Evolutionary conservation across 1,140 invertebrate genomes (phyloP).

Genomic region (Nebria ingens): DNA sequence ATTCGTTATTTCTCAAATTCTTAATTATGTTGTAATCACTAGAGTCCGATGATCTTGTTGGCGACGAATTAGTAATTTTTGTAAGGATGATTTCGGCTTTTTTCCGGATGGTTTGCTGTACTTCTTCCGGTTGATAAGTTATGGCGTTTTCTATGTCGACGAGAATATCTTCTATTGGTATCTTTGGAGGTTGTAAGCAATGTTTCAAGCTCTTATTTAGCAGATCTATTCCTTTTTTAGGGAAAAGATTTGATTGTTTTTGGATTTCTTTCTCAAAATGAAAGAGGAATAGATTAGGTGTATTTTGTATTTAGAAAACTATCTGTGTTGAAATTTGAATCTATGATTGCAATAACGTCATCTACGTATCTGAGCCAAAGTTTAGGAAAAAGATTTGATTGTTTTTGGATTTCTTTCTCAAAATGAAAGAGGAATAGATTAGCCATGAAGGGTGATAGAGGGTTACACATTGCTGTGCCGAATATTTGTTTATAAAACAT

Average conservation of each 20-base stretch:
- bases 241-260: no score
- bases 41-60: not conserved
- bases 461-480: not conserved
- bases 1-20: not conserved
- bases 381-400: no score
- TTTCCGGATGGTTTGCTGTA: not conserved
- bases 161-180: not conserved
- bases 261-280: no score
- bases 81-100: not conserved
- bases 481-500: not conserved
- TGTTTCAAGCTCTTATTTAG: not conserved
- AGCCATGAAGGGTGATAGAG: not conserved
- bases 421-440: not conserved
- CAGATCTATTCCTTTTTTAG: not conserved
- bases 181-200: not conserved
- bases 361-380: not conserved
- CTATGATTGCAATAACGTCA: not conserved
- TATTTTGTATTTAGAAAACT: not conserved
- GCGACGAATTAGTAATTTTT: not conserved
- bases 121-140: not conserved
- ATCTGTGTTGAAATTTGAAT: not conserved
- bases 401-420: no score
- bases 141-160: not conserved
- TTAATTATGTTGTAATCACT: not conserved
- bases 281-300: no score